These are phyloP conservation scores for Tethya wilhelma DNA, from an alignment of 37 sponge, comb jelly and placozoan species.

Conservation along the genomic window DNA sequence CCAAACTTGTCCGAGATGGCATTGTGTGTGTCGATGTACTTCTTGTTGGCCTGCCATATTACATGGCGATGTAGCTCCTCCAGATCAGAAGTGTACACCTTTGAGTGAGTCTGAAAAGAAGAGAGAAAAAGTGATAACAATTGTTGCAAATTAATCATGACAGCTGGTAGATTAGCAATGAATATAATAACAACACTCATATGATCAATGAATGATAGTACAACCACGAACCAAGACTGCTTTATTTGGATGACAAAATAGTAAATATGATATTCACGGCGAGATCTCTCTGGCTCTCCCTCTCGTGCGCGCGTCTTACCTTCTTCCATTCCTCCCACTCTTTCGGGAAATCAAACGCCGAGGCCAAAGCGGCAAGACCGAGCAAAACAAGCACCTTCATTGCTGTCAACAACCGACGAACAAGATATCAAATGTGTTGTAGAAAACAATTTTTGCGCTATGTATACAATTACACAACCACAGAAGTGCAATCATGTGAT, in stretches of 20 bases:
- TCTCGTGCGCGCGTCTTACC: background rate
- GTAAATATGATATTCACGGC: no score
- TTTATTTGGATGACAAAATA: no score
- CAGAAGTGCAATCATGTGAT: no score
- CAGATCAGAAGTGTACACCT: slow-evolving; percentile 23
- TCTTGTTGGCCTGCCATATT: slow-evolving; percentile 57
- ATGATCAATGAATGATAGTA: no score
- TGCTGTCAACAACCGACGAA: background rate
- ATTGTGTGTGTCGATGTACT: slow-evolving; percentile 59
- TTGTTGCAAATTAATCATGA: background rate
- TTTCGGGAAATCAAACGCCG: slow-evolving; percentile 16
- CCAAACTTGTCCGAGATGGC: slow-evolving; percentile 36
- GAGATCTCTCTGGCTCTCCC: no score
- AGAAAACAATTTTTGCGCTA: no score
- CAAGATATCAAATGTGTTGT: no score
- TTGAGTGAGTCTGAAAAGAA: slow-evolving; percentile 17
- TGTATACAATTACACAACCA: no score
- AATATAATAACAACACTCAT: no score
- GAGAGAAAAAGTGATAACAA: background rate
- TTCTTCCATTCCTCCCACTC: slow-evolving; percentile 66
- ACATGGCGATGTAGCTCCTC: slow-evolving; percentile 33
- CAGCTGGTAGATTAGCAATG: no score
- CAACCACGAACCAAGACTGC: no score
- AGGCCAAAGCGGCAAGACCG: slow-evolving; percentile 23
- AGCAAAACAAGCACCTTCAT: slow-evolving; percentile 46